Base-by-base conservation (phyloP, 2,888 invertebrate species). In the Torymus auratus region DNA sequence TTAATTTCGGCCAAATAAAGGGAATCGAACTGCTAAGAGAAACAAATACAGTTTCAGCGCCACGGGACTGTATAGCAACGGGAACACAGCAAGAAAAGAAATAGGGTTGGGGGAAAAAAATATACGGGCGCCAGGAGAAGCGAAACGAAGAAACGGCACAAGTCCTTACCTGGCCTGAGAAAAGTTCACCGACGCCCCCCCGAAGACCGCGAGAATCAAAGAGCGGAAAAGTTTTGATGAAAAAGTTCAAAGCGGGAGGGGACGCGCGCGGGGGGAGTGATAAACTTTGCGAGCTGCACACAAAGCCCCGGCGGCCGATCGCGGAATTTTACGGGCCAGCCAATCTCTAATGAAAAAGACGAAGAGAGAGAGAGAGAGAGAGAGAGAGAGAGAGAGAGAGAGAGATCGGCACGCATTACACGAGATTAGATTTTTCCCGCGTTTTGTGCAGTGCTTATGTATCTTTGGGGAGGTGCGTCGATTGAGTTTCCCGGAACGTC, bases 171-270 rank as follows among this genome's bases (percentile, higher is more conserved):
- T 41, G 41, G 0, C 7, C 7, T 71, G 76, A 20, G 12, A 70
- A 70, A 23, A 58, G 23, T 60, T 71, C 20, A 17, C 15, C 58
- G 3, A 69, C 75, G 80, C 75, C 74, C 82, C 58, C 60, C 61
- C 64, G 60, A 73, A 64, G 72, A 78, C 77, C 78, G 75, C 81
- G 75, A 82, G 81, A 86, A 84, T 84, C 84, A 82, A 83, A 84
- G 84, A 84, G 84, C 83, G 78, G 83, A 80, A 85, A 88, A 88
- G 84, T 87, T 88, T 88, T 87, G 87, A 88, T 87, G 86, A 86
- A 88, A 88, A 87, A 86, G 87, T 87, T 87, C 81, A 78, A 82
- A 68, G 80, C 68, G 65, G 67, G 70, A 76, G 73, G 73, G n/a
- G 65, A 52, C 23, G 71, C 12, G 74, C 72, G 80, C 50, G 20